Conservation (phyloP, 2,888 invertebrate genomes). For the Mellilla xanthometata region DNA sequence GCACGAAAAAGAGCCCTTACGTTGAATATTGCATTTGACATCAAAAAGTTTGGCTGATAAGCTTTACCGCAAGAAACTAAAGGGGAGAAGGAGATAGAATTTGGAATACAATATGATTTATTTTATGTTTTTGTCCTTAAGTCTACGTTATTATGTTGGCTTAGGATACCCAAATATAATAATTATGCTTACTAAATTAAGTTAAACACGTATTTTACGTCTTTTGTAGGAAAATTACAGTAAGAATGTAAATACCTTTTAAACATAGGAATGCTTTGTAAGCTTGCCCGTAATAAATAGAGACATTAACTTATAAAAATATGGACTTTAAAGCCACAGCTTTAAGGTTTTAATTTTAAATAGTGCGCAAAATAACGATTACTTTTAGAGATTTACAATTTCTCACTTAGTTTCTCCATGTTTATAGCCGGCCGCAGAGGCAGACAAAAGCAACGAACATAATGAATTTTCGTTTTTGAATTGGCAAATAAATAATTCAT, state of each 20-base stretch:
- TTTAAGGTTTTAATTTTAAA: conserved; percentile 41
- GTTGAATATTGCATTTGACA: conserved; percentile 69
- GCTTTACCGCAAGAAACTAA: conserved; percentile 32
- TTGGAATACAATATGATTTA: conserved; percentile 46
- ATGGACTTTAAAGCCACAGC: conserved; percentile 32
- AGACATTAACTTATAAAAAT: conserved; percentile 49
- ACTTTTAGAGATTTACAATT: conserved; percentile 54
- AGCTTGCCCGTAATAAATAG: conserved; percentile 40
- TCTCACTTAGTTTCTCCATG: conserved; percentile 53
- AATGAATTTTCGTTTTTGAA: conserved; percentile 66
- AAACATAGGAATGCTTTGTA: conserved; percentile 22
- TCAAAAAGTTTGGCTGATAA: conserved; percentile 59
- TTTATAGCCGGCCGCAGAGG: conserved; percentile 44
- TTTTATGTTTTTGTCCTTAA: too few species aligned
- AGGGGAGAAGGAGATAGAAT: conserved; percentile 32
- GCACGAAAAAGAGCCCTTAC: conserved; percentile 60
- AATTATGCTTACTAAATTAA: conserved; percentile 14
- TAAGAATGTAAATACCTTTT: conserved; percentile 13
- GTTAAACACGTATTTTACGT: conserved; percentile 9
- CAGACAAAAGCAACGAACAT: conserved; percentile 55
- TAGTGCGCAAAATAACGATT: conserved; percentile 37
- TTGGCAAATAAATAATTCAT: conserved; percentile 76
- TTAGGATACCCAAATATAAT: too few species aligned
- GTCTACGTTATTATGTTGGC: too few species aligned
- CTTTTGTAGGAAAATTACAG: too few species aligned